A percentile compares a stretch with the other conserved stretches of the same genome.
These are phyloP conservation scores for Teinopalpus imperialis DNA, from an alignment of 2,888 invertebrate genomes.

Conservation along the genomic window DNA sequence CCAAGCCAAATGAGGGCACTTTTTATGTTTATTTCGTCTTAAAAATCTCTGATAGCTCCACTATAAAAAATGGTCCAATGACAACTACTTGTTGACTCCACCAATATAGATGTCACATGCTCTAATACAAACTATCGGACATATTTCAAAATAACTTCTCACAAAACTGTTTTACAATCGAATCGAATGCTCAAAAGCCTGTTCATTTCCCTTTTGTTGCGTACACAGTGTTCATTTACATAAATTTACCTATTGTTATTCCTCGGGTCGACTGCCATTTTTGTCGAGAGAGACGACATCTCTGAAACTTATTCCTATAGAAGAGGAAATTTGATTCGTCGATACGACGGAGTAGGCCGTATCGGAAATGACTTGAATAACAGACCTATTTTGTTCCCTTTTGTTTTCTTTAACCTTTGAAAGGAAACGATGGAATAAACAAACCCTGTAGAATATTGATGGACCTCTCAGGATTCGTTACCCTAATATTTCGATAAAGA, in stretches of 20 bases:
- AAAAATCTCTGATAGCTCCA: too few species aligned
- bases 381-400: constrained; percentile 63
- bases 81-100: constrained; percentile 6
- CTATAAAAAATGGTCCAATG: constrained; percentile 7
- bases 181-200: constrained; percentile 57
- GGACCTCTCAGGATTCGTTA: constrained; percentile 40
- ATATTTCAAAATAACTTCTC: constrained; percentile 56
- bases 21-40: too few species aligned
- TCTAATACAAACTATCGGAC: constrained; percentile 32
- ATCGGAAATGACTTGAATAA: constrained; percentile 81
- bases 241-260: constrained; percentile 80
- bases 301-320: constrained; percentile 46
- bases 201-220: constrained; percentile 77
- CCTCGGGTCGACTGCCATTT: constrained; percentile 55
- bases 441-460: constrained; percentile 71
- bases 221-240: constrained; percentile 72
- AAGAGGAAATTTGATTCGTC: constrained; percentile 72
- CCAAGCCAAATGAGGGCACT: too few species aligned
- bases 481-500: constrained; percentile 16
- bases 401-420: constrained; percentile 49
- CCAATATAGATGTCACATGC: constrained; percentile 9
- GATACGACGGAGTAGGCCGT: constrained; percentile 66
- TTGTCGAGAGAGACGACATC: constrained; percentile 53
- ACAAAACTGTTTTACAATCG: constrained; percentile 57
- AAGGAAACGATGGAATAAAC: constrained; percentile 57